These are phyloP conservation scores for Piaya cayana DNA, from an alignment of 2,113 vertebrate genomes.

Conservation along the genomic window DNA sequence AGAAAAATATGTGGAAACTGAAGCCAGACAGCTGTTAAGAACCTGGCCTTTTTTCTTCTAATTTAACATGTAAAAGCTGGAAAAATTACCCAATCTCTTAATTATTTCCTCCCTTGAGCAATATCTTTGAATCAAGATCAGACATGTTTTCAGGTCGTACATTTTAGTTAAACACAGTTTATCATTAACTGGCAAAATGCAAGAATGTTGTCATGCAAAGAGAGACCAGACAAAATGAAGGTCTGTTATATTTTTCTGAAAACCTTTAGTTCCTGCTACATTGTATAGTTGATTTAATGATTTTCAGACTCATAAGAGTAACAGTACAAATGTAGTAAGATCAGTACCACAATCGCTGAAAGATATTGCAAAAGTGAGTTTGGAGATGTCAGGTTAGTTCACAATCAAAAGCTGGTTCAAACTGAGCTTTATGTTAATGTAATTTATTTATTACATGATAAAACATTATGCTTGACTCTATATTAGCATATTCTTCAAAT, in stretches of 20 bases:
- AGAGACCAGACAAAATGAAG: background rate
- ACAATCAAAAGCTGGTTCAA: background rate
- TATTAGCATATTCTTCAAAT: slow-evolving; percentile 8
- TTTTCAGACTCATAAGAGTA: background rate
- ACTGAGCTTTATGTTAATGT: background rate
- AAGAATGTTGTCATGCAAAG: background rate
- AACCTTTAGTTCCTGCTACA: background rate
- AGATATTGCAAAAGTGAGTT: background rate
- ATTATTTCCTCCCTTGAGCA: background rate
- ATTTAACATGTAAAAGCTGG: background rate
- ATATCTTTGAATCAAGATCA: background rate
- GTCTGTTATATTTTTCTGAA: background rate
- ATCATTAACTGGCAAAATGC: background rate
- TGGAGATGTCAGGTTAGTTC: background rate
- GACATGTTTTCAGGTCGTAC: background rate
- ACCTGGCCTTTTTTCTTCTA: background rate
- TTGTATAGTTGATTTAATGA: background rate
- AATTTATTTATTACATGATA: background rate
- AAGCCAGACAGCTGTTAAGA: background rate
- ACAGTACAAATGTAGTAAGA: background rate
- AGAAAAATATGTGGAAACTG: background rate
- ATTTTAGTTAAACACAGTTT: background rate
- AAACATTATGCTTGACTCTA: background rate
- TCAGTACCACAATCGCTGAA: background rate
- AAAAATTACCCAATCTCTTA: background rate